A percentile compares a stretch with the other conserved stretches of the same genome.
phyloP scores from a whole-genome alignment of 2,888 invertebrate genomes.

The Chrysina gloriosa region DNA sequence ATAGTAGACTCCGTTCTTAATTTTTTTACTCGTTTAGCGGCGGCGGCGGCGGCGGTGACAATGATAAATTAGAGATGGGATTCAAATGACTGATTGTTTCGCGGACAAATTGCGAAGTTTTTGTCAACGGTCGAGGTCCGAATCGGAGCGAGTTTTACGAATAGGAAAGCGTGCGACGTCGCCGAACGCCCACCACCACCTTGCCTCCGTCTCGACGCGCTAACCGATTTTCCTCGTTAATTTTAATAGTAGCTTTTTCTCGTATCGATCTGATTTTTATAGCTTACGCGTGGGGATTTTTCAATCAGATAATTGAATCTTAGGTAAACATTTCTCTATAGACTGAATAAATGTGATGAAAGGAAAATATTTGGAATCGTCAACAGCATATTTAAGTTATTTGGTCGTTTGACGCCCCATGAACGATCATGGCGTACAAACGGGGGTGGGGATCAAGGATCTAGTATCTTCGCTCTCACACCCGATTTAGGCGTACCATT shows the following conservation, averaged over 20 bases:
- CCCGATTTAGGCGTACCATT: no score
- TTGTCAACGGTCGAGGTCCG: constrained; percentile 9
- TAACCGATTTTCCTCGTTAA: constrained; percentile 25
- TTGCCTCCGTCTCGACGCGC: neutral
- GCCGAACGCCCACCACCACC: neutral
- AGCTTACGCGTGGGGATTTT: neutral
- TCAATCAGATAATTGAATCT: neutral
- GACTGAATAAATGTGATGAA: no score
- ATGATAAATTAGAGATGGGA: constrained; percentile 37
- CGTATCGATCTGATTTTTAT: neutral
- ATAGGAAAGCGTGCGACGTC: neutral
- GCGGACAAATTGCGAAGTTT: constrained; percentile 34
- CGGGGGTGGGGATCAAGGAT: no score
- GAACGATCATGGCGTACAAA: no score
- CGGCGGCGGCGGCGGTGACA: constrained; percentile 20
- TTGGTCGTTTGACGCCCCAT: no score
- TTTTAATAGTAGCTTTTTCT: constrained; percentile 12
- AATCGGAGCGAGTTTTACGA: neutral
- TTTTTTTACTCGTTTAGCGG: constrained; percentile 16
- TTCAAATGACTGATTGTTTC: constrained; percentile 40
- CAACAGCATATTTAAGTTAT: no score
- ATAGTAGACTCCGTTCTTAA: constrained; percentile 28
- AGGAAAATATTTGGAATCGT: no score
- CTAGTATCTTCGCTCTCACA: no score
- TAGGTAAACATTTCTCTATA: no score